A percentile compares a stretch with the other conserved stretches of the same genome.
phyloP scores from a whole-genome alignment of 2,797 vertebrate species.

The Hirundo rustica region DNA sequence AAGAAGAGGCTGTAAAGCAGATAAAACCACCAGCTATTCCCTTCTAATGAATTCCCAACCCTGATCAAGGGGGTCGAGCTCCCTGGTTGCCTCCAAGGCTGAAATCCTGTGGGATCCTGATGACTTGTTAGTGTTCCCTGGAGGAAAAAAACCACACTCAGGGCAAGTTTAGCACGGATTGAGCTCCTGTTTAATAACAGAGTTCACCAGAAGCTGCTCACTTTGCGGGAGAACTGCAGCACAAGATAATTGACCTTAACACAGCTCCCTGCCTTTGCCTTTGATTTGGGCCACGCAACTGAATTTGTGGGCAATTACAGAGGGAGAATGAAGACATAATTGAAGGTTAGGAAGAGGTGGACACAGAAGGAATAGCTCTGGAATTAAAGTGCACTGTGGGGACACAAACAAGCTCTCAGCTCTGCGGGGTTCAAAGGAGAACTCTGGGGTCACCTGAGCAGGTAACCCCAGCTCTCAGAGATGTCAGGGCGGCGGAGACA shows the following conservation, averaged over 20 bases:
- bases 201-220: conserved; percentile 6
- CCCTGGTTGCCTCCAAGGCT: background rate
- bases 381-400: background rate
- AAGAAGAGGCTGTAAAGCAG: background rate
- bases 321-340: conserved; percentile 42
- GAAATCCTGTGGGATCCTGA: background rate
- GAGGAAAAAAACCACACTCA: background rate
- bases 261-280: conserved; percentile 1
- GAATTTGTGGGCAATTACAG: conserved; percentile 57
- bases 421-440: background rate
- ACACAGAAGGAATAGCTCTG: conserved; percentile 11
- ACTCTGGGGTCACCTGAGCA: background rate
- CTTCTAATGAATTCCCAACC: background rate
- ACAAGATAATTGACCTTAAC: conserved; percentile 26
- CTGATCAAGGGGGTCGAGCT: background rate
- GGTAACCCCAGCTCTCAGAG: background rate
- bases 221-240: conserved; percentile 15
- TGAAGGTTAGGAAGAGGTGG: conserved; percentile 37
- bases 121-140: background rate
- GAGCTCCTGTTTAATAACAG: background rate
- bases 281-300: conserved; percentile 11
- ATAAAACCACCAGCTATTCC: background rate
- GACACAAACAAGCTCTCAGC: background rate
- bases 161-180: background rate
- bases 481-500: background rate